These are phyloP conservation scores for Gnathonemus longibarbis DNA, from an alignment of 2,113 vertebrate species.

Conservation along the genomic window DNA sequence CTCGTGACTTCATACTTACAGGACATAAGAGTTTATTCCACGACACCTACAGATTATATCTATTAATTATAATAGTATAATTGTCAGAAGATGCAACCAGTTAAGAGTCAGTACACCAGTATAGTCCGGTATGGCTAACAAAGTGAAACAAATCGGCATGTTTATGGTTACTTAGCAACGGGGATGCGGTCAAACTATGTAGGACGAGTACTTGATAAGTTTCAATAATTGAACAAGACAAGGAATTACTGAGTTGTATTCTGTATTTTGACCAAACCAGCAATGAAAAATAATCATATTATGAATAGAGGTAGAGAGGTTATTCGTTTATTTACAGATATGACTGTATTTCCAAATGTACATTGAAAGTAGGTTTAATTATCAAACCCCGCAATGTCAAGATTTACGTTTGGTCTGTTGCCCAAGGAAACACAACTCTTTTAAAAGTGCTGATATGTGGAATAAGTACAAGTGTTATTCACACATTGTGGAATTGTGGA, in stretches of 20 bases:
- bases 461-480: neutral
- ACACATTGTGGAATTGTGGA: neutral
- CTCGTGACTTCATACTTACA: conserved; percentile 8
- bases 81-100: neutral
- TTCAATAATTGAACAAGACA: neutral
- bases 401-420: neutral
- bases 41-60: neutral
- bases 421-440: neutral
- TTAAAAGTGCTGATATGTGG: neutral
- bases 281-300: neutral
- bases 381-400: neutral
- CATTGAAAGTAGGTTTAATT: neutral
- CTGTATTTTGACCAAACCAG: neutral
- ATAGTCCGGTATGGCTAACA: neutral
- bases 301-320: neutral
- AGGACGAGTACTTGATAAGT: neutral
- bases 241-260: neutral
- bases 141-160: neutral
- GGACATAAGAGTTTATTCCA: neutral
- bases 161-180: conserved; percentile 18
- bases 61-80: neutral
- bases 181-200: neutral
- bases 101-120: neutral
- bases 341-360: neutral
- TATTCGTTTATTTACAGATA: neutral